Base-by-base conservation (phyloP, 2,113 vertebrate species). In the Alaudala cheleensis region DNA sequence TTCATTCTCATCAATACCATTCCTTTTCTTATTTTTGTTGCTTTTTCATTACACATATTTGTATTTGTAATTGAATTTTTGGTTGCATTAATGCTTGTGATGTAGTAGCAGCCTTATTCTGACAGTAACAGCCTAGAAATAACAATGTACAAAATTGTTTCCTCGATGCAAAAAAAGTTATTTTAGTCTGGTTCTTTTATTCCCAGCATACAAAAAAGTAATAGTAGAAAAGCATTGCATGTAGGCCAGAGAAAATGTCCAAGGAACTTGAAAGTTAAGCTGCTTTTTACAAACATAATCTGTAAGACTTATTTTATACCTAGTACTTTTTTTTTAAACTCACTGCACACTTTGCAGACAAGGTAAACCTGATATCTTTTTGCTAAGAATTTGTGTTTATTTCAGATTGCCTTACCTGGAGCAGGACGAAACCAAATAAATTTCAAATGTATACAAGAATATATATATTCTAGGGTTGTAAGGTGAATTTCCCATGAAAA, bases 51-150 rank as follows among this genome's bases (percentile, higher is more conserved):
- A 71, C 49, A 13, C 5, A 0, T 89, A 34, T 73, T 84, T 84
- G 17, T 58, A 62, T 70, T 51, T 67, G 20, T 78, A 90, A 92
- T 87, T 85, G 40, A 88, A 33, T 69, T 90, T 91, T 80, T 82
- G 33, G 17, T 44, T 79, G 19, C 9, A 12, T 44, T 70, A 49
- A 40, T 67, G 12, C 19, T 62, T 50, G 16, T 45, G 33, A 22
- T 65, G 7, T 64, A 67, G 56, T 53, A 49, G 25, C n/a, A 87
- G 19, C 12, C 44, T 86, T 83, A 67, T 70, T 77, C 31, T 94
- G 81, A 57, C 37, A 83, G 58, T 39, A 74, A 14, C 20, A 85
- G 22, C 14, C 31, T 69, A 72, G 54, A 94, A 91, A 88, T 82
- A 86, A 58, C 34, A 33, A 14, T 14, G 20, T 25, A 34, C 34